Conservation (phyloP, 2,888 invertebrate genomes). For the Zaprionus obscuricornis region DNA sequence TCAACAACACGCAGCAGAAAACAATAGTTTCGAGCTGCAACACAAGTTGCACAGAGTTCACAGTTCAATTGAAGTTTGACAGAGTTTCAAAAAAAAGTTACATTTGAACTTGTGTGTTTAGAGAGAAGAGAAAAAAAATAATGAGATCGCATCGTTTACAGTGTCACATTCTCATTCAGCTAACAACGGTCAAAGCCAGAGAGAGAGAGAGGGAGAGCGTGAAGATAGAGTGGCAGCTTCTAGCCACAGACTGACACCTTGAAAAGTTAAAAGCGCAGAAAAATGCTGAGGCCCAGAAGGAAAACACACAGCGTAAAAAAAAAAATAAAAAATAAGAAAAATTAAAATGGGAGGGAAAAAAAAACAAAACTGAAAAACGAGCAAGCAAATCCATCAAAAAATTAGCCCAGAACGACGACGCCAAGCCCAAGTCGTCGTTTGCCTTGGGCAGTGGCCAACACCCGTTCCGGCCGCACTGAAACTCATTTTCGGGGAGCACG, state of each 20-base stretch:
- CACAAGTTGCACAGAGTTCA: constrained; percentile 16
- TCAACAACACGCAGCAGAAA: constrained; percentile 35
- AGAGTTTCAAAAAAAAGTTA: constrained; percentile 3
- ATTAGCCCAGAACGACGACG: constrained; percentile 46
- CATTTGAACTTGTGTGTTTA: constrained; percentile 4
- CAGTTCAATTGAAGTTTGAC: constrained; percentile 30
- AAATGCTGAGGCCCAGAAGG: constrained; percentile 3
- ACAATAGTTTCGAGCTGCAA: constrained; percentile 36
- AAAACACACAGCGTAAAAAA: too few species aligned
- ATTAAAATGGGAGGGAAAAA: background rate
- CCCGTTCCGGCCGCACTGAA: constrained; percentile 46
- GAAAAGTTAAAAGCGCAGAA: constrained; percentile 24
- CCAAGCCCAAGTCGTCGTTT: too few species aligned
- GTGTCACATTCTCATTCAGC: background rate
- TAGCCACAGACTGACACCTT: constrained; percentile 27
- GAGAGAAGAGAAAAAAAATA: too few species aligned
- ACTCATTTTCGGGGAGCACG: constrained; percentile 57
- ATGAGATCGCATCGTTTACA: constrained; percentile 5
- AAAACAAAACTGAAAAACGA: constrained; percentile 21
- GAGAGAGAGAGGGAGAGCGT: too few species aligned
- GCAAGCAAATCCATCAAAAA: constrained; percentile 59
- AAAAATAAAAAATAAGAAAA: background rate
- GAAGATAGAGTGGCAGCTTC: constrained; percentile 4
- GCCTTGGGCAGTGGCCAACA: constrained; percentile 45
- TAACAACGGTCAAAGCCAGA: background rate